Conservation (phyloP, 2,113 vertebrate species). For the Psittacula cyanocephala region DNA sequence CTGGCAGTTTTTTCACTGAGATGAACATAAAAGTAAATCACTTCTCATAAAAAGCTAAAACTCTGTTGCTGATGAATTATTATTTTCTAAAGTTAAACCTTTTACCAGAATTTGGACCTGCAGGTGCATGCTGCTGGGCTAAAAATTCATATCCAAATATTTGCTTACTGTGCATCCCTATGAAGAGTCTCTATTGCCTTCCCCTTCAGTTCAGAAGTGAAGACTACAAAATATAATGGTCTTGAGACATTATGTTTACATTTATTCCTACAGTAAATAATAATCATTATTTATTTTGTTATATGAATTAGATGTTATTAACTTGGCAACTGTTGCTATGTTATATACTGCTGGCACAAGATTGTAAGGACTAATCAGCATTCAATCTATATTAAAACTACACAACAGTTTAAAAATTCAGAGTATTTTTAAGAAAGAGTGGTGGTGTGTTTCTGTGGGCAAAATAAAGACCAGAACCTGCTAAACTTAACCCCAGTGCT, state of each 20-base stretch:
- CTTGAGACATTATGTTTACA: background rate
- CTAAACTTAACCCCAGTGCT: background rate
- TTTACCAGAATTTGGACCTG: background rate
- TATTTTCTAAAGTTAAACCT: background rate
- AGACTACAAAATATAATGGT: background rate
- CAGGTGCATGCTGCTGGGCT: background rate
- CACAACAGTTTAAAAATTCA: background rate
- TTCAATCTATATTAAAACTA: background rate
- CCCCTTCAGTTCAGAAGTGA: background rate
- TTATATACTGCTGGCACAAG: background rate
- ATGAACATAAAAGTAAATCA: background rate
- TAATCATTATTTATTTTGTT: background rate
- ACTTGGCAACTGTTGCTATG: background rate
- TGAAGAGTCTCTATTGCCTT: background rate
- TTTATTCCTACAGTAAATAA: background rate
- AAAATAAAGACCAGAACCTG: background rate
- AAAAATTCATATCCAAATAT: background rate
- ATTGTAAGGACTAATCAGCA: background rate
- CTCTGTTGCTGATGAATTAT: background rate
- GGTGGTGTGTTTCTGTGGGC: background rate
- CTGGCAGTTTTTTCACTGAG: background rate
- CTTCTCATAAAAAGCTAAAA: background rate
- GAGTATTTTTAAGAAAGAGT: background rate
- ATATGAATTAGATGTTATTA: background rate
- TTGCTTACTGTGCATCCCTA: background rate